These are phyloP conservation scores for Micromys minutus DNA, from an alignment of 2,113 vertebrate species.

Conservation along the genomic window DNA sequence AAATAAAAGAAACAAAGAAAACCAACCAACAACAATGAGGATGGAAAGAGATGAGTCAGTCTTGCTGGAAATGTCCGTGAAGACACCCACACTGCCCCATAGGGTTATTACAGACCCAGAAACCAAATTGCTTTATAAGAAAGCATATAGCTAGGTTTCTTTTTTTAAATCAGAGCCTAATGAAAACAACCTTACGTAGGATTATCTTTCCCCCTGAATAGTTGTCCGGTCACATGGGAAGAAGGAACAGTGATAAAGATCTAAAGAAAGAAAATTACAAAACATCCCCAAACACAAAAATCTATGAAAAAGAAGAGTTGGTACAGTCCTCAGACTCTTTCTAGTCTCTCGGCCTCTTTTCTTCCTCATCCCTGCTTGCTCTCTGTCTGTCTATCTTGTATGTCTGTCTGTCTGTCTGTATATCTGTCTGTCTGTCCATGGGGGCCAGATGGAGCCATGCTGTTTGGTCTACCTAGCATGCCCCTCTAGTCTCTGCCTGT, in stretches of 20 bases:
- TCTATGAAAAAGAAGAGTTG: neutral
- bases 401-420: neutral
- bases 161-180: slow-evolving; percentile 21
- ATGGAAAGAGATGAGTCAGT: slow-evolving; percentile 57
- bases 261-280: slow-evolving; percentile 15
- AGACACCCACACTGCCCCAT: slow-evolving; percentile 54
- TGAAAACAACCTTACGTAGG: slow-evolving; percentile 30
- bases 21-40: neutral
- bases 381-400: neutral
- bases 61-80: slow-evolving; percentile 50
- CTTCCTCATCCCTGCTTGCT: neutral
- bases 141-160: neutral
- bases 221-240: neutral
- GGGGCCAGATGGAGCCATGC: neutral
- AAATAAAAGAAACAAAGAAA: slow-evolving; percentile 57
- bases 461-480: neutral
- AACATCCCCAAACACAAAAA: neutral
- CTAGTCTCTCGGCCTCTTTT: neutral
- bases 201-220: neutral
- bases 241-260: neutral
- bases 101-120: slow-evolving; percentile 57
- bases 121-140: slow-evolving; percentile 16
- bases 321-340: neutral
- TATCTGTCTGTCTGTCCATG: neutral
- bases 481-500: neutral